Conservation (phyloP, 2,797 vertebrate genomes). For the Salarias fasciatus region DNA sequence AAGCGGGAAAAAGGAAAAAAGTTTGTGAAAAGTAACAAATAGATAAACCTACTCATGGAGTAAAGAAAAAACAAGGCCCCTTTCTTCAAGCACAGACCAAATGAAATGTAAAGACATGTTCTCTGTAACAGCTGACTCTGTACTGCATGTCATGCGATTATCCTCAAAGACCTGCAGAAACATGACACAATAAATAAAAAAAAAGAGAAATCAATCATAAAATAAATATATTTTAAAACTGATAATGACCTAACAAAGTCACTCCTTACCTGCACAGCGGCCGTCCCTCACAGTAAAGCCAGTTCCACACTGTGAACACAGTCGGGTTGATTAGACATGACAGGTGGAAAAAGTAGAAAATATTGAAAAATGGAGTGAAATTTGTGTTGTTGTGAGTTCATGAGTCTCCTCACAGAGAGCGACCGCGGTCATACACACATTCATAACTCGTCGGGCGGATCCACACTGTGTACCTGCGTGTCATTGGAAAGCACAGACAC, state of each 20-base stretch:
- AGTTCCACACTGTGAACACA: slow-evolving; percentile 83
- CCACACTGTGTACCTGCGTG: slow-evolving; percentile 77
- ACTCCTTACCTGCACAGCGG: slow-evolving; percentile 85
- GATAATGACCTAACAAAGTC: too few species aligned
- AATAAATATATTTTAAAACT: neutral
- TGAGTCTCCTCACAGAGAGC: neutral
- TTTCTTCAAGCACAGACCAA: slow-evolving; percentile 5
- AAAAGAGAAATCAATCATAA: neutral
- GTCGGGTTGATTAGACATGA: too few species aligned
- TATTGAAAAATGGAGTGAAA: neutral
- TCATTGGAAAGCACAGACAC: slow-evolving; percentile 51
- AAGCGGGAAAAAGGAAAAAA: neutral
- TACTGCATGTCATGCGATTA: slow-evolving; percentile 15
- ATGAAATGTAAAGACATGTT: neutral
- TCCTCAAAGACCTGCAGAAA: slow-evolving; percentile 69
- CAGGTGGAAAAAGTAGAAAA: too few species aligned
- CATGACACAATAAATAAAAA: slow-evolving; percentile 28
- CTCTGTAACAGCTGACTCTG: slow-evolving; percentile 1
- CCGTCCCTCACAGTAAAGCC: slow-evolving; percentile 87
- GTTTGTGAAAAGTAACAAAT: slow-evolving; percentile 1
- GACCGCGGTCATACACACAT: neutral
- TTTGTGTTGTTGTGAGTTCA: neutral
- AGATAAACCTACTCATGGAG: slow-evolving; percentile 35
- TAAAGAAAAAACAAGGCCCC: slow-evolving; percentile 1
- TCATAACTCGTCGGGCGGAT: slow-evolving; percentile 34